Evolutionary conservation across 2,797 vertebrate species (phyloP).

Genomic region (Pteropus rufus): DNA sequence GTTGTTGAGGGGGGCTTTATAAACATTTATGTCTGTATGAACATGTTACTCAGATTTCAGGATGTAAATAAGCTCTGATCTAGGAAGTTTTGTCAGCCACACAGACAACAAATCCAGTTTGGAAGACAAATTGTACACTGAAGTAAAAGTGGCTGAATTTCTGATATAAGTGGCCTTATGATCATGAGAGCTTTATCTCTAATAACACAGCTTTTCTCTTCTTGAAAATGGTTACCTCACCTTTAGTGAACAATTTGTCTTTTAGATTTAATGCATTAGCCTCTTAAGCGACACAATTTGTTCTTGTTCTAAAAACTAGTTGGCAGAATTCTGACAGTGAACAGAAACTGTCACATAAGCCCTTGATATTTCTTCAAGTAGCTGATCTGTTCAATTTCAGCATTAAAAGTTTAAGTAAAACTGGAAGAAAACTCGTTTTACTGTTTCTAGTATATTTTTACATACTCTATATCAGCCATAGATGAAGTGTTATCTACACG

Average conservation of each 20-base stretch:
- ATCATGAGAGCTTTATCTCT: slow-evolving; percentile 50
- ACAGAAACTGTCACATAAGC: slow-evolving; percentile 31
- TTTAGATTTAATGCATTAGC: slow-evolving; percentile 52
- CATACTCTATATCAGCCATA: not conserved
- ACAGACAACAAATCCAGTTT: slow-evolving; percentile 45
- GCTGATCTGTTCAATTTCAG: slow-evolving; percentile 1
- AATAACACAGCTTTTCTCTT: slow-evolving; percentile 67
- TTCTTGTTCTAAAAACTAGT: slow-evolving; percentile 29
- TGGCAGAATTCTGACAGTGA: slow-evolving; percentile 55
- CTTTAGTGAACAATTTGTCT: slow-evolving; percentile 62
- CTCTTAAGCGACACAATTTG: slow-evolving; percentile 34
- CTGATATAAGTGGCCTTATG: slow-evolving; percentile 21
- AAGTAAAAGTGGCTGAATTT: slow-evolving; percentile 52
- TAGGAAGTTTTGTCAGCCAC: slow-evolving; percentile 63
- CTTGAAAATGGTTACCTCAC: slow-evolving; percentile 57
- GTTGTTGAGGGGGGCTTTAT: not conserved
- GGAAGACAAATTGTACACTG: slow-evolving; percentile 65
- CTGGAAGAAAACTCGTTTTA: not conserved
- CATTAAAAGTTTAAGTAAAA: not conserved
- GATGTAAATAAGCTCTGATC: not conserved
- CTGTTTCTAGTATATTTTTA: not conserved
- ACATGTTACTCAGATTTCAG: not conserved
- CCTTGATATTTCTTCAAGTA: slow-evolving; percentile 27
- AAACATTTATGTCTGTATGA: not conserved
- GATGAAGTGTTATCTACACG: not conserved